These are phyloP conservation scores for Notolepis coatsorum DNA, from an alignment of 2,797 vertebrate genomes.

Conservation along the genomic window DNA sequence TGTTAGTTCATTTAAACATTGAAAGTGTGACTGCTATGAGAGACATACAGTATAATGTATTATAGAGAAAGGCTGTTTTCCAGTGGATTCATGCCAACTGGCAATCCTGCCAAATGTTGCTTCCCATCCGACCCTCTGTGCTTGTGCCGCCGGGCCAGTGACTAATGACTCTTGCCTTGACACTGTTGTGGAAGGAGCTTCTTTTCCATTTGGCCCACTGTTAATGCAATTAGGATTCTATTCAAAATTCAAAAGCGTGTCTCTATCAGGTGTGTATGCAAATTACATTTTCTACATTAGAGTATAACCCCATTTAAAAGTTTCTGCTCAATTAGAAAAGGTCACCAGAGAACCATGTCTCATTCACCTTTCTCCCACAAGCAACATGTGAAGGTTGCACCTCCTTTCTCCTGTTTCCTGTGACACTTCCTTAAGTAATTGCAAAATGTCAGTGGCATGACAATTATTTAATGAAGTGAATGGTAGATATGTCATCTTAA, in stretches of 20 bases:
- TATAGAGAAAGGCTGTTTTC: no score
- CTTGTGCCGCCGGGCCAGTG: no score
- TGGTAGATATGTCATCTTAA: constrained; percentile 31
- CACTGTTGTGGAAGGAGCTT: not conserved
- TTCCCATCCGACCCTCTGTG: no score
- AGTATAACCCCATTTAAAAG: constrained; percentile 52
- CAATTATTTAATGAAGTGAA: constrained; percentile 39
- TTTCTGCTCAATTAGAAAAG: constrained; percentile 78
- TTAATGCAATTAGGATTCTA: constrained; percentile 48
- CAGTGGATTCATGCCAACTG: no score
- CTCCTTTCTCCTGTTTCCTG: constrained; percentile 33
- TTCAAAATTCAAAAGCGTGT: constrained; percentile 42
- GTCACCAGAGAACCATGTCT: constrained; percentile 62
- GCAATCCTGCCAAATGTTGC: no score
- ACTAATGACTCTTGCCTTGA: not conserved
- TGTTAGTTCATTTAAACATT: no score
- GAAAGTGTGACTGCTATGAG: no score
- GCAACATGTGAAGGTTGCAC: constrained; percentile 43
- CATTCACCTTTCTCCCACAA: constrained; percentile 47
- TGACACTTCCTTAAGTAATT: constrained; percentile 41
- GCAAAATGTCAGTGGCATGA: constrained; percentile 63
- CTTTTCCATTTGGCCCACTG: constrained; percentile 41
- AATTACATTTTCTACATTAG: constrained; percentile 57
- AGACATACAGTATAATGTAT: no score
- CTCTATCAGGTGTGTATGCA: constrained; percentile 51